Percentiles rank a stretch among this genome's conserved stretches.
Conservation (phyloP, 2,888 invertebrate species). For the Lymantria monacha region DNA sequence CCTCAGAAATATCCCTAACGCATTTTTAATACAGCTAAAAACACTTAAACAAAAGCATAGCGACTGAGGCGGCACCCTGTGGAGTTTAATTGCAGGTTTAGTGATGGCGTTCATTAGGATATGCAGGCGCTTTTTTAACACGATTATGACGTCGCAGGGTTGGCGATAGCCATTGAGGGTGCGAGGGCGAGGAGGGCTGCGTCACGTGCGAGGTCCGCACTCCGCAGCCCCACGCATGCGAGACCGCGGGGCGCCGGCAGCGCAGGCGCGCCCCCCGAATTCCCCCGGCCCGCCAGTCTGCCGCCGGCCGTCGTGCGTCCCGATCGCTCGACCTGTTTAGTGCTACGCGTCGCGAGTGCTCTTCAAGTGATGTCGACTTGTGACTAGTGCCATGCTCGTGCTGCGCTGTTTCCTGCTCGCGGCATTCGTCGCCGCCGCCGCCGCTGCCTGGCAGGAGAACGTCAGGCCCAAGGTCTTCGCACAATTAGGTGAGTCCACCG, state of each 20-base stretch:
- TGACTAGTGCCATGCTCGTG: slow-evolving; percentile 81
- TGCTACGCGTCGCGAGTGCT: slow-evolving; percentile 66
- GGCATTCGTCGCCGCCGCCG: slow-evolving; percentile 80
- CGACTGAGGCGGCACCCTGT: slow-evolving; percentile 53
- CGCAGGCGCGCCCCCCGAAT: slow-evolving; percentile 61
- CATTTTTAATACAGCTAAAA: slow-evolving; percentile 68
- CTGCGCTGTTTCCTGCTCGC: slow-evolving; percentile 75
- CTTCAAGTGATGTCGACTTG: slow-evolving; percentile 77
- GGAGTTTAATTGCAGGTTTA: slow-evolving; percentile 74
- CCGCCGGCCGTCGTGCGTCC: slow-evolving; percentile 80
- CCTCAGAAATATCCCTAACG: slow-evolving; percentile 50
- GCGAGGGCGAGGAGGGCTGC: slow-evolving; percentile 78
- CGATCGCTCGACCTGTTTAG: slow-evolving; percentile 51
- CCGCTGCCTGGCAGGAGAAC: slow-evolving; percentile 94
- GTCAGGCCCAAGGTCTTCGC: slow-evolving; percentile 96
- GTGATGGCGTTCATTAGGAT: slow-evolving; percentile 75
- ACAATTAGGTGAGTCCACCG: slow-evolving; percentile 90
- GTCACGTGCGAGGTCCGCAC: slow-evolving; percentile 81
- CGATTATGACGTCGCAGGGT: slow-evolving; percentile 78
- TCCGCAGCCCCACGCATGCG: slow-evolving; percentile 81
- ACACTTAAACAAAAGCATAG: slow-evolving; percentile 60
- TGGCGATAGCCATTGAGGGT: slow-evolving; percentile 57
- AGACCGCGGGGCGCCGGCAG: slow-evolving; percentile 76
- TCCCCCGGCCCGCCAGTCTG: slow-evolving; percentile 68
- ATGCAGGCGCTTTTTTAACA: slow-evolving; percentile 78